These are phyloP conservation scores for Jaculus jaculus DNA, from an alignment of 2,113 vertebrate species.

Conservation along the genomic window DNA sequence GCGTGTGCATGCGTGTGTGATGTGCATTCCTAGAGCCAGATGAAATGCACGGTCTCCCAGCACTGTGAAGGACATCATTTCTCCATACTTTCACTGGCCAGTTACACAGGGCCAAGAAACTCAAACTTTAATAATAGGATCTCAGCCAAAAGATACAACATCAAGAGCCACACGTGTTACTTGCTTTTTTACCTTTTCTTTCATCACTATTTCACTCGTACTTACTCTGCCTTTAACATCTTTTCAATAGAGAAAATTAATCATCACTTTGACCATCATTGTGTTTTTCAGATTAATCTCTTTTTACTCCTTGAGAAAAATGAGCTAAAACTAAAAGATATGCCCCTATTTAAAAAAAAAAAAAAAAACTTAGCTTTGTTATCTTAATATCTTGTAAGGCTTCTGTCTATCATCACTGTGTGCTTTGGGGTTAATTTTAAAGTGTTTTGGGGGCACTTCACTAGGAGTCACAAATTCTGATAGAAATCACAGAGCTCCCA, in stretches of 20 bases:
- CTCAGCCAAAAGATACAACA: background rate
- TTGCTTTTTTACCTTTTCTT: background rate
- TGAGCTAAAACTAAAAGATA: background rate
- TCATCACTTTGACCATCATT: background rate
- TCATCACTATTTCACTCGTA: background rate
- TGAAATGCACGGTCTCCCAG: background rate
- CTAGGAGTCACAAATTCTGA: background rate
- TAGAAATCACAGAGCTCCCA: background rate
- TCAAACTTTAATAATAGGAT: background rate
- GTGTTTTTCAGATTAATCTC: background rate
- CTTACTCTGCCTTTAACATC: background rate
- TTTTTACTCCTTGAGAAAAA: background rate
- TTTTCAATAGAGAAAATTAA: background rate
- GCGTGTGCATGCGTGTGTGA: rapidly evolving
- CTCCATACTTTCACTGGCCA: background rate
- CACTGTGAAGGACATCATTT: background rate
- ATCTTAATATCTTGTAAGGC: background rate
- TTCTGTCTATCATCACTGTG: background rate
- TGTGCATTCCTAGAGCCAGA: too few species aligned
- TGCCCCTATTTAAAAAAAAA: background rate
- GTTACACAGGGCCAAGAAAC: background rate
- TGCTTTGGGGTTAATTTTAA: background rate
- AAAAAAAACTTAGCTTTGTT: background rate
- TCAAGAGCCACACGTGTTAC: background rate
- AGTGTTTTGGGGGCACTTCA: background rate